Percentiles rank a stretch among this genome's conserved stretches.
phyloP scores from a whole-genome alignment of 2,888 invertebrate genomes.

The Sminthurides aquaticus region DNA sequence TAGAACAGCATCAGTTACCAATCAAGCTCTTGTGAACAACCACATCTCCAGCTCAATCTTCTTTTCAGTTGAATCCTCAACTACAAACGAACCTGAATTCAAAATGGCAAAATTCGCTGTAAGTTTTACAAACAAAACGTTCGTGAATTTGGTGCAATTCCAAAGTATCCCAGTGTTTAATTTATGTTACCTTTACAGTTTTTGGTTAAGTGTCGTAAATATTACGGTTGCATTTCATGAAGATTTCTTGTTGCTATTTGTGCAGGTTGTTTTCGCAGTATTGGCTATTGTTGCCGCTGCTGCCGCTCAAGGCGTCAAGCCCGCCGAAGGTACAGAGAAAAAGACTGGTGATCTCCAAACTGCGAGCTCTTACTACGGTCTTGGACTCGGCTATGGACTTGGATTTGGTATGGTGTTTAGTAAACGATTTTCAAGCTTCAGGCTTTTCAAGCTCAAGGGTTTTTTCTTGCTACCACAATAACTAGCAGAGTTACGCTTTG shows the following conservation, averaged over 20 bases:
- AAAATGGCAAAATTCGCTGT: constrained; percentile 41
- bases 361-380: constrained; percentile 36
- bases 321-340: constrained; percentile 22
- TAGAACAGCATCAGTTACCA: neutral
- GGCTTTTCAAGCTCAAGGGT: neutral
- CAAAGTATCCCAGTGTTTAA: neutral
- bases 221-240: neutral
- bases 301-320: constrained; percentile 12
- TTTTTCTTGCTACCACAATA: neutral
- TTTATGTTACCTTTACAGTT: too few species aligned
- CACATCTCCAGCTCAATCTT: neutral
- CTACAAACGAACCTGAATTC: constrained; percentile 3
- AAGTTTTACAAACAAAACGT: constrained; percentile 21
- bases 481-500: too few species aligned
- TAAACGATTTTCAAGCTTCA: neutral
- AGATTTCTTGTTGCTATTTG: neutral
- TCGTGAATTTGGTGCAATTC: neutral
- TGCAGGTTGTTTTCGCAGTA: constrained; percentile 36
- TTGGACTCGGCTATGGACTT: constrained; percentile 10
- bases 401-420: constrained; percentile 10
- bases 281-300: constrained; percentile 34
- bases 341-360: constrained; percentile 40
- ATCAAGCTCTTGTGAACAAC: neutral
- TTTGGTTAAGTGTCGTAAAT: neutral
- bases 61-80: constrained; percentile 3